Evolutionary conservation across 2,113 vertebrate species (phyloP).

Genomic region (Hydrolagus affinis): DNA sequence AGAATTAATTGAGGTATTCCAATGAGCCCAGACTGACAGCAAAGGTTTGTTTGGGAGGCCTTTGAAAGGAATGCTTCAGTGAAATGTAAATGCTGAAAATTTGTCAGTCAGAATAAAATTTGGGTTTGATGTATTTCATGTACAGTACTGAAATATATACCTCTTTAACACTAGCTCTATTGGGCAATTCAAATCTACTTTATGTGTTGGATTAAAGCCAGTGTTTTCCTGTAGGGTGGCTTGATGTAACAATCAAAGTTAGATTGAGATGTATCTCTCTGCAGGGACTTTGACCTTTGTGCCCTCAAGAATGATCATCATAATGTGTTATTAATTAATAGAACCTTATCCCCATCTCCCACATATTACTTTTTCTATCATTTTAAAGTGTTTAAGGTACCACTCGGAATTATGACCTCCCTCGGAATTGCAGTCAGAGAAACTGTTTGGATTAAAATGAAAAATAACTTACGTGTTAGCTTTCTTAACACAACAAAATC

Average conservation of each 20-base stretch:
- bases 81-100: background rate
- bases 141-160: background rate
- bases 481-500: background rate
- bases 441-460: too few relatives aligned
- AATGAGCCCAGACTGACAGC: background rate
- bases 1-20: slow-evolving; percentile 19
- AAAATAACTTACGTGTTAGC: background rate
- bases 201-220: background rate
- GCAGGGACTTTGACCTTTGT: background rate
- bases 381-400: too few relatives aligned
- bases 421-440: too few relatives aligned
- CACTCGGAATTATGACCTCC: too few relatives aligned
- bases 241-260: background rate
- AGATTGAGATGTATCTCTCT: background rate
- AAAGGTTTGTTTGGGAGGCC: background rate
- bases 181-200: background rate
- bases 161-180: background rate
- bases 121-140: background rate
- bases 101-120: slow-evolving; percentile 5
- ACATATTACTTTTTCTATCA: too few relatives aligned
- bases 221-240: background rate
- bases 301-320: too few relatives aligned
- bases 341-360: too few relatives aligned
- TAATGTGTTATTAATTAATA: too few relatives aligned
- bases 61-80: slow-evolving; percentile 15